Base-by-base conservation (phyloP, 1,140 invertebrate species). In the Hycleus cichorii region DNA sequence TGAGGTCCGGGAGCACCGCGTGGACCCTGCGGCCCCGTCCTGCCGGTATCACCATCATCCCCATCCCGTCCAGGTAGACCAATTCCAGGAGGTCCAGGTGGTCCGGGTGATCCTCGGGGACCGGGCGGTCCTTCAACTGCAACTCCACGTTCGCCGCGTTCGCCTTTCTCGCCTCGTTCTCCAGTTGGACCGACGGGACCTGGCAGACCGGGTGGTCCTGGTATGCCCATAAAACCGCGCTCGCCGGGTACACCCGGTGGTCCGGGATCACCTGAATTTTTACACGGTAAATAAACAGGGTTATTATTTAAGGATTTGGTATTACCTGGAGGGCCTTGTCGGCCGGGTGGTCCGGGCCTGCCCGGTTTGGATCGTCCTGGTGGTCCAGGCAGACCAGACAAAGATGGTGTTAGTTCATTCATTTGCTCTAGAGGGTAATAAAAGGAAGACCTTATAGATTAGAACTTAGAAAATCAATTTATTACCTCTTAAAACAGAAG, bases 141-240 rank as follows among this genome's bases (percentile, higher is more conserved):
- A 39, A 85, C 64, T 2, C 86, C 87, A 70, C 87, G 81, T 0
- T 74, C 71, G 1, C 88, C 87, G 69, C 81, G 70, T 5, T 89
- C 86, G 1, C 88, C 88, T 66, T 86, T 87, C 50, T 88, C 86
- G 0, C 87, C 88, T 61, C 81, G 78, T 64, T 83, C 80, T 1
- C 87, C 87, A 44, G 73, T 64, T 6, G 67, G 63, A 5, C 87
- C 87, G 7, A 74, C 69, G 9, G 72, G 74, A 24, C 87, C 86
- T 6, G 76, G 72, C 10, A 75, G 71, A 3, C 85, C 85, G 24
- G 77, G 71, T 8, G 80, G 75, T 12, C 85, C 85, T 0, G 80
- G 76, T 48, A 84, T 74, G 11, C 87, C 87, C 3, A 81, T 76
- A 60, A 84, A 85, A 11, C 88, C 88, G 47, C 82, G 75, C 49